Evolutionary conservation across 92 coral and sea anemone genomes (phyloP).

Genomic region (Porites cylindrica): DNA sequence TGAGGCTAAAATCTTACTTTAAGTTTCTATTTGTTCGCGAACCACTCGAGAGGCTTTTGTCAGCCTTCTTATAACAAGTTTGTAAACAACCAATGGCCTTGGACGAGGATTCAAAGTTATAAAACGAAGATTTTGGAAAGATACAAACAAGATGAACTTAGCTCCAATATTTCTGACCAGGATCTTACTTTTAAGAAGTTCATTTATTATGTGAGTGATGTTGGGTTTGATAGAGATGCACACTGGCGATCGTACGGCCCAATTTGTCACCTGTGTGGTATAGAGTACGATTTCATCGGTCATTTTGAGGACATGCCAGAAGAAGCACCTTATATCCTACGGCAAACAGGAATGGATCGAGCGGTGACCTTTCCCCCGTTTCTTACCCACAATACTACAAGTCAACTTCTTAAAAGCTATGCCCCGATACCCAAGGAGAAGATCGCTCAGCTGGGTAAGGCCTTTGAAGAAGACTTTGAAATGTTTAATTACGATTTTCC

Average conservation of each 20-base stretch:
- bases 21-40: slow-evolving; percentile 43
- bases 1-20: slow-evolving; percentile 17
- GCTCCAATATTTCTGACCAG: background rate
- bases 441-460: background rate
- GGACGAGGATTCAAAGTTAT: background rate
- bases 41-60: background rate
- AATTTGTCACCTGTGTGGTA: slow-evolving; percentile 35
- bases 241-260: slow-evolving; percentile 38
- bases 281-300: slow-evolving; percentile 39
- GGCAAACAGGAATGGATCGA: slow-evolving; percentile 35
- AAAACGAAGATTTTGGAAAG: background rate
- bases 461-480: background rate
- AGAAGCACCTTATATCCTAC: slow-evolving; percentile 21
- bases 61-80: background rate
- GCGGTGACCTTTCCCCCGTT: background rate
- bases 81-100: background rate
- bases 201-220: background rate
- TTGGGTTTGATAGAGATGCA: background rate
- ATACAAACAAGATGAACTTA: background rate
- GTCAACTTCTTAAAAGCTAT: background rate
- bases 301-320: slow-evolving; percentile 21
- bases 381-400: slow-evolving; percentile 1
- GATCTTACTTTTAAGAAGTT: background rate
- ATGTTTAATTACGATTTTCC: background rate
- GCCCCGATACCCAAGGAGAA: slow-evolving; percentile 2